A percentile compares a stretch with the other conserved stretches of the same genome.
phyloP scores from a whole-genome alignment of 2,113 vertebrate genomes.

The Pipa parva region DNA sequence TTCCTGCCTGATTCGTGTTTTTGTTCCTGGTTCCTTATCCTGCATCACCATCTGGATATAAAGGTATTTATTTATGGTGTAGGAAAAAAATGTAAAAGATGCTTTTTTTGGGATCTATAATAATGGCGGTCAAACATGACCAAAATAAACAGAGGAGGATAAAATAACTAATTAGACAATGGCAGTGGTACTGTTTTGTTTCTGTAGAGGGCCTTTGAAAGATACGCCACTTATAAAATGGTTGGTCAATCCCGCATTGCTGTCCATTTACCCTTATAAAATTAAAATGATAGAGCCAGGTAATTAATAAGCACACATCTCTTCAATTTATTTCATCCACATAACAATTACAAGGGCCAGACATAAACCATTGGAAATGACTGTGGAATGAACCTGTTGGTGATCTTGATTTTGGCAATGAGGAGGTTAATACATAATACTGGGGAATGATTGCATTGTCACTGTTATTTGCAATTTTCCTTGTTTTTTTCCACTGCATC shows the following conservation, averaged over 20 bases:
- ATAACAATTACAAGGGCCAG: neutral
- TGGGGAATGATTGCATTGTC: conserved; percentile 1
- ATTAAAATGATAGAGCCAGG: neutral
- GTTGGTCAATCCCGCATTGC: neutral
- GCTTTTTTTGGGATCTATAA: too few species aligned
- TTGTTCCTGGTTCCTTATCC: conserved; percentile 21
- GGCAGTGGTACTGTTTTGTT: too few species aligned
- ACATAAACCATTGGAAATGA: neutral
- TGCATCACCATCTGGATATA: conserved; percentile 25
- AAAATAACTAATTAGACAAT: too few species aligned
- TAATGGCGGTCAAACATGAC: too few species aligned
- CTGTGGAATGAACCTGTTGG: neutral
- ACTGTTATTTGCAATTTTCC: conserved; percentile 14
- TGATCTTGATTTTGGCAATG: neutral
- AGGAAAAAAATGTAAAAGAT: neutral
- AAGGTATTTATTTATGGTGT: conserved; percentile 21
- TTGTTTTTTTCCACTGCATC: conserved; percentile 23
- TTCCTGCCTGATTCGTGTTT: conserved; percentile 28
- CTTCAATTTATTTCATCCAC: neutral
- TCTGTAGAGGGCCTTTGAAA: too few species aligned
- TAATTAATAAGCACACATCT: neutral
- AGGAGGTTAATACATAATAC: neutral
- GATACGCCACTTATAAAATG: too few species aligned
- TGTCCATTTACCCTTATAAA: neutral
- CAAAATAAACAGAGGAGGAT: too few species aligned